Evolutionary conservation across 2,113 vertebrate genomes (phyloP), one percentile per base, ranked within the genome.

Genomic region (Hypanus sabinus): DNA sequence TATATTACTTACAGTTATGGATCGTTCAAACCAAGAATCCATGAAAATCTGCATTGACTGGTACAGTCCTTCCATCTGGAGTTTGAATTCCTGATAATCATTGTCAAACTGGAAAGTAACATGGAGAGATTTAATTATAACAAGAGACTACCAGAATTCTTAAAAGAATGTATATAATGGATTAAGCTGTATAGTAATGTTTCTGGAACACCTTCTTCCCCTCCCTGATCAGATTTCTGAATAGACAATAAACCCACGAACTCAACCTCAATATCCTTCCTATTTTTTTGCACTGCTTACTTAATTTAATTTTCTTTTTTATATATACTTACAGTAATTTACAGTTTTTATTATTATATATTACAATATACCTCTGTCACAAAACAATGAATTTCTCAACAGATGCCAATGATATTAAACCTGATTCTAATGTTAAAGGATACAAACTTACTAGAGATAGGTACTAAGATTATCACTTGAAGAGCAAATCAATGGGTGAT

Each of bases 41-140:
- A 98, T 95, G 94, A 96, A 96, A 94, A 95, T 94, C 95, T 96
- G 96, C 81, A 98, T 94, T 65, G 96, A 97, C 94, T 96, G 96
- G 0, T 97, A 97, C 94, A 98, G 81, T 85, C 83, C 94, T 95
- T 97, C 96, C 80, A 97, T 95, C 95, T 98, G 97, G 79, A 95
- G 94, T 96, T 96, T 97, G 95, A 98, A 98, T 85, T 98, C 97
- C 94, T 95, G 77, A 55, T 97, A 98, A 95, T 98, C 97, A 94
- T 96, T 96, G 95, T 98, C 97, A 96, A 98, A 98, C 97, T 98
- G 94, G 77, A 95, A 95, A 90, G 94, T 30, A 93, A 71, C 62
- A 91, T 33, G 2, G 18, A 93, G 24, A 93, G 55, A 73, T 46
- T 71, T 55, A 27, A 73, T 73, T 27, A 55, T 14, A 55, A 73